These are phyloP conservation scores for Amblyteles armatorius DNA, from an alignment of 2,888 invertebrate genomes.

Conservation along the genomic window DNA sequence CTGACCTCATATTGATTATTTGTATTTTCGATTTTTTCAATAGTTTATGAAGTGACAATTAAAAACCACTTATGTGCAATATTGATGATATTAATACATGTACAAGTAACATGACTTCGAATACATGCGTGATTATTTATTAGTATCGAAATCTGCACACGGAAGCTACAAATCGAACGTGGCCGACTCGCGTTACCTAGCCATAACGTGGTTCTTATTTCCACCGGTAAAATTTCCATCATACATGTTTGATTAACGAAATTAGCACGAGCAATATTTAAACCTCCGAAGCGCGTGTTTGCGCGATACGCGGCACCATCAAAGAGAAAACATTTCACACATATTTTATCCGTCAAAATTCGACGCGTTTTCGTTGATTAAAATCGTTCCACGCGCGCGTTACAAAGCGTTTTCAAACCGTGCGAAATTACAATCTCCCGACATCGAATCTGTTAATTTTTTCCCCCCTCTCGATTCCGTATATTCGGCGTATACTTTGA, in stretches of 20 bases:
- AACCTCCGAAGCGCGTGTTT: too few species aligned
- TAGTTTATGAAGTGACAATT: too few species aligned
- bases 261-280: too few species aligned
- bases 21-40: conserved; percentile 14
- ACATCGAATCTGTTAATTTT: not conserved
- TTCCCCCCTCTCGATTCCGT: not conserved
- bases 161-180: not conserved
- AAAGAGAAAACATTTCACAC: too few species aligned
- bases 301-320: too few species aligned
- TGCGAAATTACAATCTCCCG: not conserved
- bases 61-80: not conserved
- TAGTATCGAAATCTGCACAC: conserved; percentile 4
- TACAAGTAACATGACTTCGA: conserved; percentile 2
- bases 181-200: not conserved
- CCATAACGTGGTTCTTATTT: conserved; percentile 1
- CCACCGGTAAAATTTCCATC: conserved; percentile 2
- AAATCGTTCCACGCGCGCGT: too few species aligned
- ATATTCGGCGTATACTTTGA: not conserved
- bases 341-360: too few species aligned
- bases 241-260: not conserved
- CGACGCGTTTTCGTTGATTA: too few species aligned
- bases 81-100: conserved; percentile 12
- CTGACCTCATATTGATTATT: not conserved
- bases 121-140: conserved; percentile 4
- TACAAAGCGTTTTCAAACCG: too few species aligned